Evolutionary conservation across 2,797 vertebrate genomes (phyloP).

Genomic region (Betta splendens): DNA sequence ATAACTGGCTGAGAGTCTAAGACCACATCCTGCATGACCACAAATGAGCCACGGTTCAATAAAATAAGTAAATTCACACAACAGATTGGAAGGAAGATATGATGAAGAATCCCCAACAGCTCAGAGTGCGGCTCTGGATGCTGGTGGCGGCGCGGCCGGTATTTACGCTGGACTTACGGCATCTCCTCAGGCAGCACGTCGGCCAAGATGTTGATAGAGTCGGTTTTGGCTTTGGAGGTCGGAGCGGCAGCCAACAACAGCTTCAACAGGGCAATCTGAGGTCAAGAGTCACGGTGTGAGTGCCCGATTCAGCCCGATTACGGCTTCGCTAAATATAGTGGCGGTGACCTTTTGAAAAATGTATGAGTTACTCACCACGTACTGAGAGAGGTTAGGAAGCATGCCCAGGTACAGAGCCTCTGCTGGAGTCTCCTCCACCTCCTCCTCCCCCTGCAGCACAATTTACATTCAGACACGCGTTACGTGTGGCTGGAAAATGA

Average conservation of each 20-base stretch:
- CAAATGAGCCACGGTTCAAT: neutral
- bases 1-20: neutral
- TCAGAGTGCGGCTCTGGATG: conserved; percentile 2
- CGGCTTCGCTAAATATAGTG: too few relatives aligned
- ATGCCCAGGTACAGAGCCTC: conserved; percentile 92
- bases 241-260: conserved; percentile 95
- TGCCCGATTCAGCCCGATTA: too few relatives aligned
- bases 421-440: conserved; percentile 90
- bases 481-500: neutral
- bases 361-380: conserved; percentile 87
- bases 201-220: conserved; percentile 97
- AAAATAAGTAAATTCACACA: too few relatives aligned
- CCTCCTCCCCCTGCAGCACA: conserved; percentile 88
- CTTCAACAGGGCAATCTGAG: conserved; percentile 92
- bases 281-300: too few relatives aligned
- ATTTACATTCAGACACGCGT: too few relatives aligned
- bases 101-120: too few relatives aligned
- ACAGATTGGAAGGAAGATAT: neutral
- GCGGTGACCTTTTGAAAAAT: too few relatives aligned
- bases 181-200: conserved; percentile 97
- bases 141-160: neutral
- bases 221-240: conserved; percentile 97
- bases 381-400: conserved; percentile 94
- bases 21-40: conserved; percentile 1
- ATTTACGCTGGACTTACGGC: conserved; percentile 86